Evolutionary conservation across 2,797 vertebrate genomes (phyloP).

Genomic region (Hybognathus amarus): DNA sequence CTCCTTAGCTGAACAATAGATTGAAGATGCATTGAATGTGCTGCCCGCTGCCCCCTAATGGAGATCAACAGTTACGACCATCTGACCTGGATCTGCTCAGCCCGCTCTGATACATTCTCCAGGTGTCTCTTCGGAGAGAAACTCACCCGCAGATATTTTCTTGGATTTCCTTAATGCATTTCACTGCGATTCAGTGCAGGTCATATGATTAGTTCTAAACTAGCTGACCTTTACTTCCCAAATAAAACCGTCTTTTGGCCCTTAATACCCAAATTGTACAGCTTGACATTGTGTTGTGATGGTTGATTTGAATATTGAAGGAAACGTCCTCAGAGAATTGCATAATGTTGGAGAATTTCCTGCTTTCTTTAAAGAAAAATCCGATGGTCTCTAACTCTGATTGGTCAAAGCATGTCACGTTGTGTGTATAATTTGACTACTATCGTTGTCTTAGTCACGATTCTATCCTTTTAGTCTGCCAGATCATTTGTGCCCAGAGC

Average conservation of each 20-base stretch:
- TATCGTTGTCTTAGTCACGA: constrained; percentile 7
- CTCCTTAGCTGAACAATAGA: not conserved
- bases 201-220: not conserved
- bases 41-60: constrained; percentile 49
- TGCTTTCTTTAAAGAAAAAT: constrained; percentile 14
- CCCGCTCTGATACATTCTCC: constrained; percentile 51
- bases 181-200: not conserved
- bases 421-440: not conserved
- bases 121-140: constrained; percentile 42
- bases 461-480: constrained; percentile 2
- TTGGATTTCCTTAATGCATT: constrained; percentile 14
- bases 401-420: not conserved
- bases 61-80: constrained; percentile 23
- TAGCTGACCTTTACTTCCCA: not conserved
- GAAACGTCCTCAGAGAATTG: not conserved
- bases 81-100: constrained; percentile 63
- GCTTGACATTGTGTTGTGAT: not conserved
- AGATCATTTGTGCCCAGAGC: not conserved
- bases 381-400: not conserved
- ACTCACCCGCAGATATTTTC: constrained; percentile 25
- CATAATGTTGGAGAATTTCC: not conserved
- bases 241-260: not conserved
- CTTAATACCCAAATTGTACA: not conserved
- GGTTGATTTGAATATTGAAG: not conserved
- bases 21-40: not conserved